These are phyloP conservation scores for Hyles euphorbiae DNA, from an alignment of 1,140 invertebrate genomes.

Conservation along the genomic window DNA sequence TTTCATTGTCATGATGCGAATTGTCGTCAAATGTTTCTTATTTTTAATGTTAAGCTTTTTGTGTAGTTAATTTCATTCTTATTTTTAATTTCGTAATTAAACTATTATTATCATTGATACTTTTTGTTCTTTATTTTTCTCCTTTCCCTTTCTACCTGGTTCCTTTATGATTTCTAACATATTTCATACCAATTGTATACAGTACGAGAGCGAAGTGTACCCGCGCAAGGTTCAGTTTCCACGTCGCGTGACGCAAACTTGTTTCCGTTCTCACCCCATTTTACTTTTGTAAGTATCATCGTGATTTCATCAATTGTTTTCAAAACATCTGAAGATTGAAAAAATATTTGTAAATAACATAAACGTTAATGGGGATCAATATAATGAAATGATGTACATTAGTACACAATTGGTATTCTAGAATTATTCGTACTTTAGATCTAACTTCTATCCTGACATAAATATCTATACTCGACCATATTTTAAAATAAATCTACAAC, in stretches of 20 bases:
- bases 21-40: slow-evolving; percentile 55
- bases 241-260: background rate
- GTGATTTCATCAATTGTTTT: slow-evolving; percentile 18
- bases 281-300: background rate
- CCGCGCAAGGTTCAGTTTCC: background rate
- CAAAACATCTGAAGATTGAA: slow-evolving; percentile 27
- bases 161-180: slow-evolving; percentile 29
- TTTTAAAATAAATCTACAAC: slow-evolving; percentile 35
- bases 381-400: slow-evolving; percentile 67
- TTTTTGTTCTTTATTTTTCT: slow-evolving; percentile 64
- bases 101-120: slow-evolving; percentile 70
- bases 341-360: slow-evolving; percentile 70
- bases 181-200: slow-evolving; percentile 40
- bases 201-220: slow-evolving; percentile 19
- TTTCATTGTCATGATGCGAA: slow-evolving; percentile 28
- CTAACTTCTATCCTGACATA: slow-evolving; percentile 54
- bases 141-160: slow-evolving; percentile 42
- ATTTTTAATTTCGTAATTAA: slow-evolving; percentile 75
- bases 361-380: slow-evolving; percentile 72
- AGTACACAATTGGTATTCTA: slow-evolving; percentile 70
- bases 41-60: slow-evolving; percentile 69
- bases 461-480: slow-evolving; percentile 39
- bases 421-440: slow-evolving; percentile 66
- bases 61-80: slow-evolving; percentile 73
- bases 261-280: background rate